These are phyloP conservation scores for Squalus acanthias DNA, from an alignment of 2,797 vertebrate species.

Conservation along the genomic window DNA sequence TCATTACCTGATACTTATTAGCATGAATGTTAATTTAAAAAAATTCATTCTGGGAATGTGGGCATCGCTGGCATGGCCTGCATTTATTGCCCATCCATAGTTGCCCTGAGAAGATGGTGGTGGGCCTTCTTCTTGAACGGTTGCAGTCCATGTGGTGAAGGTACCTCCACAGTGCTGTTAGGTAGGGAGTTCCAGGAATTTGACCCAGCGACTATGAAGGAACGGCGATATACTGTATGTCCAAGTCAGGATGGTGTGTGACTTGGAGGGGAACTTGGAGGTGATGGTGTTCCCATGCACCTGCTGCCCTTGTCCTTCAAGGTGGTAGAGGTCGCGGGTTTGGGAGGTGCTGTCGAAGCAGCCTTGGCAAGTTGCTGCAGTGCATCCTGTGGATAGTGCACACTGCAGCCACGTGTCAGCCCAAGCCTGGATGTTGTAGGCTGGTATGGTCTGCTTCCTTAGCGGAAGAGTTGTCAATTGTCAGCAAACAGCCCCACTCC, in stretches of 20 bases:
- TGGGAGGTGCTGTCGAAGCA: too few relatives aligned
- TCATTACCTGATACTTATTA: not conserved
- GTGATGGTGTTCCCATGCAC: not conserved
- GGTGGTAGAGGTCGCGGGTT: too few relatives aligned
- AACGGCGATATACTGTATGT: too few relatives aligned
- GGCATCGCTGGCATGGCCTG: not conserved
- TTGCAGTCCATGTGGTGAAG: not conserved
- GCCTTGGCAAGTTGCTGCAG: not conserved
- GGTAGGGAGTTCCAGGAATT: not conserved
- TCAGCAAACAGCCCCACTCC: not conserved
- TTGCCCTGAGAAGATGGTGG: not conserved
- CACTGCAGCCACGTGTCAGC: not conserved
- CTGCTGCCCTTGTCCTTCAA: not conserved
- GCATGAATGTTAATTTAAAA: not conserved
- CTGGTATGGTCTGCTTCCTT: not conserved
- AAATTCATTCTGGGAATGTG: not conserved
- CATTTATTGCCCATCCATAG: not conserved
- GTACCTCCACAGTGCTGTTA: too few relatives aligned
- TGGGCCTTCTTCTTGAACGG: not conserved
- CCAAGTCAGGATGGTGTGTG: not conserved
- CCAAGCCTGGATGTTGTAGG: not conserved
- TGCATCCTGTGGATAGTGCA: not conserved
- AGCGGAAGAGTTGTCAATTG: not conserved
- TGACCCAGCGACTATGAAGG: not conserved
- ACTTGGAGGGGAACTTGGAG: not conserved